Percentiles rank a stretch among this genome's conserved stretches.
Evolutionary conservation across 2,797 vertebrate species (phyloP).

Genomic region (Micrastur ruficollis): DNA sequence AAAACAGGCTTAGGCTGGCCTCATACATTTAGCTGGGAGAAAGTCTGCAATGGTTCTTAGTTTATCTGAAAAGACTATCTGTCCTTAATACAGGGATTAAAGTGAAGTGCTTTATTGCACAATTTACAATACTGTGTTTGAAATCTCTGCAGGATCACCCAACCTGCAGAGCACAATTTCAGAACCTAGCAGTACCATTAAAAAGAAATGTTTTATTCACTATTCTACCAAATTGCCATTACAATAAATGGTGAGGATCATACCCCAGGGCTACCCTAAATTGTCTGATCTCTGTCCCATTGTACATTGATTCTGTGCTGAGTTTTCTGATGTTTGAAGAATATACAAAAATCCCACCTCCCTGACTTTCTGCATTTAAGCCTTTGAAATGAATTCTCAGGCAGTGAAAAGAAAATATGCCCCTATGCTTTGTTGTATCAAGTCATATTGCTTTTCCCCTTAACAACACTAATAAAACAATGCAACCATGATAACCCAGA

Average conservation of each 20-base stretch:
- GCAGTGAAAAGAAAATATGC: neutral
- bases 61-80: neutral
- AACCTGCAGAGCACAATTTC: constrained; percentile 11
- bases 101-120: neutral
- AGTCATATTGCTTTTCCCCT: neutral
- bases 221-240: neutral
- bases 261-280: neutral
- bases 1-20: neutral
- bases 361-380: neutral
- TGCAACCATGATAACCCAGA: neutral
- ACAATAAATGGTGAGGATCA: neutral
- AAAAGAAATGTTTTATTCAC: neutral
- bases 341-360: rapidly evolving
- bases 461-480: constrained; percentile 12
- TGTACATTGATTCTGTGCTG: neutral
- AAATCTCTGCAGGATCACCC: neutral
- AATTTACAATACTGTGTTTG: neutral
- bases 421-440: neutral
- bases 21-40: neutral
- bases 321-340: neutral
- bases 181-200: neutral
- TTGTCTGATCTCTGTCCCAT: neutral
- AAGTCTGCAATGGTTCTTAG: neutral
- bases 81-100: neutral
- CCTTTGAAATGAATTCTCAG: neutral